These are phyloP conservation scores for Podotricha telesiphe DNA, from an alignment of 2,888 invertebrate species.

Conservation along the genomic window DNA sequence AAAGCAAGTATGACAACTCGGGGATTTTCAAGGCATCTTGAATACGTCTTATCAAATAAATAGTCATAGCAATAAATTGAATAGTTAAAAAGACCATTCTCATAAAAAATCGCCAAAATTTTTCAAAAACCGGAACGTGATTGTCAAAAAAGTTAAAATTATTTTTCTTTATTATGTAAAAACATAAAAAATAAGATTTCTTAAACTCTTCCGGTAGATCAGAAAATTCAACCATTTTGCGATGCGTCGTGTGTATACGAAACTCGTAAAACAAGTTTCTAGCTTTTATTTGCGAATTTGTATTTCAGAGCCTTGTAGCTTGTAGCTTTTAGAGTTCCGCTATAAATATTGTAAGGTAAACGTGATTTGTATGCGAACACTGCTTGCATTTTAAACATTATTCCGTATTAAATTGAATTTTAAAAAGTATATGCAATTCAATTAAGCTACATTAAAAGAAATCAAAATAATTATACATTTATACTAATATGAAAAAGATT, in stretches of 20 bases:
- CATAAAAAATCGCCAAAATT: constrained; percentile 17
- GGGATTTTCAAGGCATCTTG: not conserved
- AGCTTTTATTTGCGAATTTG: not conserved
- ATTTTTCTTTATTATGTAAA: not conserved
- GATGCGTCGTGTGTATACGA: not conserved
- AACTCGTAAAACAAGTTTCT: not conserved
- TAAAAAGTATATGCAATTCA: no score
- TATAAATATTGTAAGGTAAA: no score
- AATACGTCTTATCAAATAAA: not conserved
- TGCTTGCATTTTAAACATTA: no score
- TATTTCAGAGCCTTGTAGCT: no score
- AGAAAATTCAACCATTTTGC: not conserved
- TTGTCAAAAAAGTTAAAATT: constrained; percentile 7
- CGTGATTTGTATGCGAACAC: no score
- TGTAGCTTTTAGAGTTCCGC: no score
- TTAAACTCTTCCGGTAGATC: constrained; percentile 3
- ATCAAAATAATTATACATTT: no score
- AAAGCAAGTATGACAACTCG: not conserved
- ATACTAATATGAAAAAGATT: no score
- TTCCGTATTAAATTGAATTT: no score
- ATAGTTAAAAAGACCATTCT: not conserved
- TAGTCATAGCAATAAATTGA: constrained; percentile 12
- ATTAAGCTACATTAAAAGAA: no score
- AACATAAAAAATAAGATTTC: not conserved
- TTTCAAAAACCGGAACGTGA: not conserved